A percentile compares a stretch with the other conserved stretches of the same genome.
These are phyloP conservation scores for Saccopteryx bilineata DNA, from an alignment of 2,113 vertebrate species.

Conservation along the genomic window DNA sequence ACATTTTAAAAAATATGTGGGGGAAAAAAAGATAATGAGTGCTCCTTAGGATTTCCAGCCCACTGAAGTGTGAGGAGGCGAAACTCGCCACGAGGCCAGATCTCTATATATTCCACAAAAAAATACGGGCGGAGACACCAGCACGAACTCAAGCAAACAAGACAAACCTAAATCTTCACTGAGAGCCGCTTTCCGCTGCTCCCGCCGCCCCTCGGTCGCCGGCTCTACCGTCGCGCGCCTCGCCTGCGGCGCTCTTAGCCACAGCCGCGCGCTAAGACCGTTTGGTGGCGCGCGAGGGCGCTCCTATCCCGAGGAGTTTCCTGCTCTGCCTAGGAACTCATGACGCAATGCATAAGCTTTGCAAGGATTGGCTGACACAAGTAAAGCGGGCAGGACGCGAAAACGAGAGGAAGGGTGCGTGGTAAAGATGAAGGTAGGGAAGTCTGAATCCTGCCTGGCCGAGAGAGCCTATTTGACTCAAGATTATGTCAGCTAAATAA, in stretches of 20 bases:
- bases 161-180: slow-evolving; percentile 39
- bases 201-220: too few species aligned
- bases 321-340: slow-evolving; percentile 65
- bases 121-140: background rate
- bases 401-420: background rate
- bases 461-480: background rate
- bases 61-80: background rate
- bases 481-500: accelerated
- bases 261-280: background rate
- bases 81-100: background rate
- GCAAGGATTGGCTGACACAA: slow-evolving; percentile 24
- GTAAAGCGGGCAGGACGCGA: background rate
- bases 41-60: background rate
- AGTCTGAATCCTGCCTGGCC: background rate
- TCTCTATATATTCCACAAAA: background rate
- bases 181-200: background rate
- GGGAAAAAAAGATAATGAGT: background rate
- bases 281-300: background rate
- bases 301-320: accelerated
- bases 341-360: background rate
- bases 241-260: accelerated
- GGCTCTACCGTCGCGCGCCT: accelerated
- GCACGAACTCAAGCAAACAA: background rate
- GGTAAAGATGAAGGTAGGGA: background rate
- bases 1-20: background rate